These are phyloP conservation scores for Aphodius granarius DNA, from an alignment of 2,888 invertebrate genomes.

Conservation along the genomic window DNA sequence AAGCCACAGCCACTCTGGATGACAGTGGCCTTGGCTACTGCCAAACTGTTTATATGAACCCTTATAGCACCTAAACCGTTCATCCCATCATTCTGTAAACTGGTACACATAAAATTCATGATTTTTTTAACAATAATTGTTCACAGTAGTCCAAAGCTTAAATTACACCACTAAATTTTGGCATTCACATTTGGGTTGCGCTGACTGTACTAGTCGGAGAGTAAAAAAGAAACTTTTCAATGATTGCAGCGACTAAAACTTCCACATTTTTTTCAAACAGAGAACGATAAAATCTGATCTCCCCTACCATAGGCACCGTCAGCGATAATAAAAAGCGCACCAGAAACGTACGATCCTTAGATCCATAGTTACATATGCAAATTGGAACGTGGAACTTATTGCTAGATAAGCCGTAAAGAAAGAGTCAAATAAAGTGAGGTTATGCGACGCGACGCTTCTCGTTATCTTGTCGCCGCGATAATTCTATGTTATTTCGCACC, in stretches of 20 bases:
- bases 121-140: too few relatives aligned
- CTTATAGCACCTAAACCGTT: too few relatives aligned
- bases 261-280: background rate
- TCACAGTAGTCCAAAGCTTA: too few relatives aligned
- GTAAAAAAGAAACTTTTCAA: too few relatives aligned
- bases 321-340: background rate
- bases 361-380: conserved; percentile 54
- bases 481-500: conserved; percentile 37
- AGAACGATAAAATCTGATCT: background rate
- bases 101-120: too few relatives aligned
- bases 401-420: conserved; percentile 37
- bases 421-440: conserved; percentile 43
- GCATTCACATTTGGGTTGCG: too few relatives aligned
- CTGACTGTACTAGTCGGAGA: too few relatives aligned
- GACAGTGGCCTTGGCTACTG: too few relatives aligned
- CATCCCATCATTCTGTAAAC: too few relatives aligned
- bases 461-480: conserved; percentile 36
- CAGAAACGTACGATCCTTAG: background rate
- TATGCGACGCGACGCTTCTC: conserved; percentile 29
- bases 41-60: too few relatives aligned
- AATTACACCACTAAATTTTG: too few relatives aligned
- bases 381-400: conserved; percentile 54
- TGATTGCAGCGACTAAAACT: background rate
- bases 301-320: background rate
- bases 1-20: too few relatives aligned